Evolutionary conservation across 2,888 invertebrate genomes (phyloP), one percentile per base, ranked within the genome.

Genomic region (Orthosia gothica): DNA sequence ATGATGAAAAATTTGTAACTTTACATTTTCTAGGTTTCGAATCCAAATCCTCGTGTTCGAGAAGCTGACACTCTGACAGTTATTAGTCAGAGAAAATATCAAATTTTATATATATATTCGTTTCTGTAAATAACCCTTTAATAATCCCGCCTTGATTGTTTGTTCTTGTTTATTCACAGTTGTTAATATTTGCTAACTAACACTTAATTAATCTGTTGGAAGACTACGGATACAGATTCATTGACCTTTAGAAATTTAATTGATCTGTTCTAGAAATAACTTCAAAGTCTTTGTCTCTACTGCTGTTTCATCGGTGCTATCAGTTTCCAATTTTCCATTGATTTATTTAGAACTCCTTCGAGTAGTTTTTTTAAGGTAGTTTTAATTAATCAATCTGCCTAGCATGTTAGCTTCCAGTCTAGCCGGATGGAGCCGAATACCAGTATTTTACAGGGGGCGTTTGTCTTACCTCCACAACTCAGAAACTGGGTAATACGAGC

Each of bases 151-250:
- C 23, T 45, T 32, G n/a, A 47, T 76, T 59, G 23, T 76, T 62
- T 70, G 23, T 16, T 57, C 49, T 78, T 62, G 26, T 78, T 62
- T 69, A 62, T 50, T 54, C 23, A 12, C 18, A 62, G 40, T 62
- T 78, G 45, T 70, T 57, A 45, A 79, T 77, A 20, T 40, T 62
- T 13, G 13, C 7, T 23, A 78, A 78, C 13, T 55, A 50, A 13
- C 16, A 70, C 20, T 78, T 45, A 45, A 50, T 70, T 57, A 50
- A 52, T 70, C 26, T 23, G n/a, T n/a, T 47, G 13, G 18, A 57
- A 40, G 32, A 15, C 32, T 47, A 32, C 2, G 13, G 57, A 75
- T 47, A 32, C 2, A 15, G 57, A 75, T 52, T 65, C 9, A 58
- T 75, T 61, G 32, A 32, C 61, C 50, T 78, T 45, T 20, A 23